A percentile compares a stretch with the other conserved stretches of the same genome.
These are phyloP conservation scores for Barypeithes pellucidus DNA, from an alignment of 2,888 invertebrate species.

Conservation along the genomic window DNA sequence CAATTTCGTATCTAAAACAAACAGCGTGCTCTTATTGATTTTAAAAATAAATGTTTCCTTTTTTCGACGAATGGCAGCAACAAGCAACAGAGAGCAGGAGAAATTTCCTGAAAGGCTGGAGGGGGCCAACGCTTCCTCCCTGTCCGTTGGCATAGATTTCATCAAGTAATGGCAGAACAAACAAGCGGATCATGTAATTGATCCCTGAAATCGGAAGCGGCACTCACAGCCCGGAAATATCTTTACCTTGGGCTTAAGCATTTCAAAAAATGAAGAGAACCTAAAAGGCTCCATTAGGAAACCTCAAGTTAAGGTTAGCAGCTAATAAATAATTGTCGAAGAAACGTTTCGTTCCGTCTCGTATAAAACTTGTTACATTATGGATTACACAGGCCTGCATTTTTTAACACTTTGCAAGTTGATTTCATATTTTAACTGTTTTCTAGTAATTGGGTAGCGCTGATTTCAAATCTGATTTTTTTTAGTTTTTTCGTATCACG, in stretches of 20 bases:
- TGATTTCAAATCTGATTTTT: too few relatives aligned
- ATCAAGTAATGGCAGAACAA: conserved; percentile 67
- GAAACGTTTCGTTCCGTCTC: not conserved
- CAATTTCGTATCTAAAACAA: conserved; percentile 52
- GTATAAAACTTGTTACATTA: too few relatives aligned
- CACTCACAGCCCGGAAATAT: conserved; percentile 51
- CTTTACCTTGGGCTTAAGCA: conserved; percentile 48
- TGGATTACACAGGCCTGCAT: too few relatives aligned
- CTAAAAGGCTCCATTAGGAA: conserved; percentile 48
- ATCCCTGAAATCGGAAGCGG: conserved; percentile 62
- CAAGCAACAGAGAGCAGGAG: conserved; percentile 40
- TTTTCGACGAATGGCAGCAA: conserved; percentile 45
- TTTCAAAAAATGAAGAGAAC: conserved; percentile 47
- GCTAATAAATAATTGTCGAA: conserved; percentile 8
- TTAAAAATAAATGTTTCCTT: conserved; percentile 54
- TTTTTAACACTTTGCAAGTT: too few relatives aligned
- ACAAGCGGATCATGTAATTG: conserved; percentile 65
- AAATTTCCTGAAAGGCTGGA: conserved; percentile 31
- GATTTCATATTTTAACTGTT: too few relatives aligned
- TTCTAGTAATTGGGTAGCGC: too few relatives aligned
- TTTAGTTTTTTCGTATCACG: too few relatives aligned
- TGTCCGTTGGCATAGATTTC: conserved; percentile 57
- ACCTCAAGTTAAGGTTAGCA: conserved; percentile 27
- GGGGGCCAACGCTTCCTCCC: conserved; percentile 41
- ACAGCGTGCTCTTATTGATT: conserved; percentile 50